Percentiles rank a stretch among this genome's conserved stretches.
These are phyloP conservation scores for Rhinopomastus cyanomelas DNA, from an alignment of 2,113 vertebrate species.

Conservation along the genomic window DNA sequence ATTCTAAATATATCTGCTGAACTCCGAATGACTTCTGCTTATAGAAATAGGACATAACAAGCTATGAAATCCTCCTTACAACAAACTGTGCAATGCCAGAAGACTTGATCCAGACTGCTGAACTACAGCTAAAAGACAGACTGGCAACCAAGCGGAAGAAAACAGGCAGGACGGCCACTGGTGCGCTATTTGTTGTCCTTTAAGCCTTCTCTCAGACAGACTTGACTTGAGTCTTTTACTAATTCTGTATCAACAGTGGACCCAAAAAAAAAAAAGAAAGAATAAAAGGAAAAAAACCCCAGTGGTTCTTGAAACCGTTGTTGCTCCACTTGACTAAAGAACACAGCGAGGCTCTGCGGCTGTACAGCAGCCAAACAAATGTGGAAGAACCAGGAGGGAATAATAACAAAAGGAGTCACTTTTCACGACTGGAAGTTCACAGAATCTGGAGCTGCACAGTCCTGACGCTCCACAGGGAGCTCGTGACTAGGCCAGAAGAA, in stretches of 20 bases:
- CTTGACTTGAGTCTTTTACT: not conserved
- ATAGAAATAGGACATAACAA: conserved; percentile 79
- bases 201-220: not conserved
- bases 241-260: not conserved
- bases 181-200: not conserved
- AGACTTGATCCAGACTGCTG: conserved; percentile 58
- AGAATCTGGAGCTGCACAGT: not conserved
- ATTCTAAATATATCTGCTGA: conserved; percentile 80
- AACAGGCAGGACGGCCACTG: not conserved
- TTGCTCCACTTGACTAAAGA: not conserved
- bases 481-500: not conserved
- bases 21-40: conserved; percentile 79
- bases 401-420: not conserved
- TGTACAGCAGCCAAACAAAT: not conserved
- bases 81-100: conserved; percentile 70
- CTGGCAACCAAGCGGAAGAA: conserved; percentile 16
- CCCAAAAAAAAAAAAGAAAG: not conserved
- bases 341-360: not conserved
- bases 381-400: not conserved
- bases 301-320: not conserved
- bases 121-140: conserved; percentile 32
- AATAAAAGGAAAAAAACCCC: not conserved
- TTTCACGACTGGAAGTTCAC: not conserved
- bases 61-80: conserved; percentile 79
- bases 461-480: not conserved